Conservation (phyloP, 2,888 invertebrate species). For the Noctua janthina region DNA sequence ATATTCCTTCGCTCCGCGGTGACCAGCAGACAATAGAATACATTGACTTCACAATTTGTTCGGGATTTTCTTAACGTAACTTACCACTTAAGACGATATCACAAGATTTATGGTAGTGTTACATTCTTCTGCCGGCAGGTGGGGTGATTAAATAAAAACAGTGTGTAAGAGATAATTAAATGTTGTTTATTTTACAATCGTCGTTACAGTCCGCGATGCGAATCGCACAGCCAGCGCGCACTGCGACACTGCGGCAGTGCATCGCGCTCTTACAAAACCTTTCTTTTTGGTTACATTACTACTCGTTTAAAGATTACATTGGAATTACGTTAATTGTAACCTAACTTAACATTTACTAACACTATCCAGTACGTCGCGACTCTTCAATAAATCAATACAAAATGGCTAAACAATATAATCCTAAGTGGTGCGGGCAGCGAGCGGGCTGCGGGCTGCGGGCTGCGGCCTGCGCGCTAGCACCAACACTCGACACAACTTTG, state of each 20-base stretch:
- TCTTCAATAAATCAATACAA: conserved; percentile 55
- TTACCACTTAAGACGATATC: neutral
- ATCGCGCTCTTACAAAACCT: conserved; percentile 70
- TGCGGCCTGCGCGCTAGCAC: conserved; percentile 32
- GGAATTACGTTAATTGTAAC: conserved; percentile 68
- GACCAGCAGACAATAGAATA: neutral
- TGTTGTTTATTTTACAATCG: conserved; percentile 83
- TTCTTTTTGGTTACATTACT: conserved; percentile 74
- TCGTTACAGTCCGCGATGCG: conserved; percentile 69
- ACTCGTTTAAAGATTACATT: conserved; percentile 69
- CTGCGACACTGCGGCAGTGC: conserved; percentile 21
- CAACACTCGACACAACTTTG: conserved; percentile 62
- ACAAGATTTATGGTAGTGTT: neutral
- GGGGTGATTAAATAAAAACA: conserved; percentile 55
- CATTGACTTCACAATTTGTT: neutral
- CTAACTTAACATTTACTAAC: conserved; percentile 70
- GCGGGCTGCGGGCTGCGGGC: neutral
- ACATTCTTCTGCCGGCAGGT: neutral
- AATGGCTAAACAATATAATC: conserved; percentile 55
- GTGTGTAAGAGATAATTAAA: conserved; percentile 81
- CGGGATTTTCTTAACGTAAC: too few species aligned
- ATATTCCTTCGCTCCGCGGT: too few species aligned
- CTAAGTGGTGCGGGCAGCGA: conserved; percentile 27
- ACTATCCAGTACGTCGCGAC: conserved; percentile 61
- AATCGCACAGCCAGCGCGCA: conserved; percentile 65